Percentiles rank a stretch among this genome's conserved stretches.
Conservation (phyloP, 2,113 vertebrate species). For the Myocastor coypus region DNA sequence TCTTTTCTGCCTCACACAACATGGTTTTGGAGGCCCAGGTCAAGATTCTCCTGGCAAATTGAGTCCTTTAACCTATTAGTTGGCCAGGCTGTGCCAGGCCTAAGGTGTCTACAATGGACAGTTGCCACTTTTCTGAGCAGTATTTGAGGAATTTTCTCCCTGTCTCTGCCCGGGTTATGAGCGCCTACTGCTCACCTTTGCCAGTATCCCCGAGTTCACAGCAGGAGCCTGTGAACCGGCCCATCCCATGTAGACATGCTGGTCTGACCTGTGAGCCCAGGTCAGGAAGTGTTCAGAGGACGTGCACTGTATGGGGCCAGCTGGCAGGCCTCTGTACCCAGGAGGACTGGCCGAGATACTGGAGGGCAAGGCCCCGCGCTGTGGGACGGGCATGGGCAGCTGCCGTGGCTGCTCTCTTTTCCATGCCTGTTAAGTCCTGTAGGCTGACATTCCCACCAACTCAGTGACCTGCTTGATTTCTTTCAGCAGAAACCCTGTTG, state of each 20-base stretch:
- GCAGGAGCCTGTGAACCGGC: neutral
- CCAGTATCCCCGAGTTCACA: neutral
- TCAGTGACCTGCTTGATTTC: neutral
- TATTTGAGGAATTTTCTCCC: neutral
- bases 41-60: neutral
- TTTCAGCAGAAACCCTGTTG: slow-evolving; percentile 10
- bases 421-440: neutral
- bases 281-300: neutral
- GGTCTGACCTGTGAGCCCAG: neutral
- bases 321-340: too few species aligned
- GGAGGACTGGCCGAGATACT: too few species aligned
- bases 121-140: neutral
- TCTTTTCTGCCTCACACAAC: neutral
- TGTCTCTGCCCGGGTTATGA: neutral
- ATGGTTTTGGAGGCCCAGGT: neutral
- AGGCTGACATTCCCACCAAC: neutral
- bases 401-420: neutral
- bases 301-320: too few species aligned
- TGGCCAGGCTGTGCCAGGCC: neutral
- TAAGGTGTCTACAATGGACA: neutral
- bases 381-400: neutral
- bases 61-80: neutral
- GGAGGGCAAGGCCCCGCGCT: too few species aligned
- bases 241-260: too few species aligned
- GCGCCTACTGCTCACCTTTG: neutral